Percentiles rank a stretch among this genome's conserved stretches.
These are phyloP conservation scores for Micoletzkya japonica DNA, from an alignment of 2,888 invertebrate species.

Conservation along the genomic window DNA sequence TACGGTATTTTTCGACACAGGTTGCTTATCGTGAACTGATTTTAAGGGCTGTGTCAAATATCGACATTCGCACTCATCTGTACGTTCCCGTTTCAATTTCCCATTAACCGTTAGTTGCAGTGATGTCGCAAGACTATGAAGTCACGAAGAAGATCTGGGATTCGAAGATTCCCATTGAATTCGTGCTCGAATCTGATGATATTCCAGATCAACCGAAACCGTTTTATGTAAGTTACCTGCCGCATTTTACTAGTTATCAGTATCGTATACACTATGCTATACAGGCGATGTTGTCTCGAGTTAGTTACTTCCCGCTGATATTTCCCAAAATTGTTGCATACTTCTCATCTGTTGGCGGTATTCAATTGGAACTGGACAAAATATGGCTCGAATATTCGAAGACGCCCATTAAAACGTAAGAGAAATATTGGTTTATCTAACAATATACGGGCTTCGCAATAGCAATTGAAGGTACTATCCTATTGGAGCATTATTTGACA, in stretches of 20 bases:
- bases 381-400: conserved; percentile 54
- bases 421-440: not conserved
- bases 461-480: conserved; percentile 71
- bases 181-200: conserved; percentile 85
- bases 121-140: conserved; percentile 77
- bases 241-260: not conserved
- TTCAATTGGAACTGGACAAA: conserved; percentile 38
- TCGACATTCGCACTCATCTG: not conserved
- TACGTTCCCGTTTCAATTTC: not conserved
- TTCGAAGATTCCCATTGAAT: conserved; percentile 89
- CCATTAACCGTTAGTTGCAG: not conserved
- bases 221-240: conserved; percentile 37
- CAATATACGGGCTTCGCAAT: not conserved
- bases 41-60: too few species aligned
- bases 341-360: conserved; percentile 36
- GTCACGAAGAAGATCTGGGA: conserved; percentile 93
- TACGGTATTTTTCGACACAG: too few species aligned
- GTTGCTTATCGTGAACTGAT: not conserved
- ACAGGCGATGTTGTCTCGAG: conserved; percentile 55
- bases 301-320: conserved; percentile 54
- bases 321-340: conserved; percentile 42
- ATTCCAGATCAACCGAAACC: conserved; percentile 30
- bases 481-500: conserved; percentile 86
- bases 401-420: conserved; percentile 49
- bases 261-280: too few species aligned